Base-by-base conservation (phyloP, 2,888 invertebrate species). In the Polyommatus icarus region DNA sequence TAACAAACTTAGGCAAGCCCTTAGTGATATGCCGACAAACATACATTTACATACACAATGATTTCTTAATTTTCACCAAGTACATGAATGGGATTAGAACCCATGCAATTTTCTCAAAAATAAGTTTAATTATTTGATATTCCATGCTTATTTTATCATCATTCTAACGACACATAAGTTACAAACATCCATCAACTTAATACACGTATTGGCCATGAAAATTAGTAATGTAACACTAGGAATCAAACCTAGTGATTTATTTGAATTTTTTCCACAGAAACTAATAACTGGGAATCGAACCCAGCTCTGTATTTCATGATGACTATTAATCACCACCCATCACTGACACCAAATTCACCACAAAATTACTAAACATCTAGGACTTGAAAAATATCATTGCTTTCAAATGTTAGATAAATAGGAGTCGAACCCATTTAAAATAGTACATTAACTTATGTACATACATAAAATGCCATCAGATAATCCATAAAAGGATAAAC, bases 71-170 rank as follows among this genome's bases (percentile, higher is more conserved):
- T 61, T 61, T 61, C 12, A 61, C 61, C 61, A 24, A 24, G 24
- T 4, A 61, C 24, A 8, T 59, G n/a, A 57, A 20, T 81, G 78
- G 82, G 82, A 81, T 12, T 83, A 67, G 73, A 83, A 83, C 82
- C 82, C 78, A 78, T 61, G 24, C 61, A 15, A 71, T 76, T 71
- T 5, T 71, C 12, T 18, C 3, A 6, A 59, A 20, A 20, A 20
- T 10, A 59, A 59, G 18, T 59, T 59, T n/a, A n/a, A n/a, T n/a
- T 8, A 67, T 24, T 12, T 67, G 10, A 24, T 15, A 67, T 12
- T 67, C 29, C 24, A 46, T 59, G 20, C 5, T 24, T 67, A 67
- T 24, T 67, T 67, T 67, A 18, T 54, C 12, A 54, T 59, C 59
- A 59, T 59, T 59, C 7, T 59, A 20, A 20, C 20, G 46, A 46